Base-by-base conservation (phyloP, 1,140 invertebrate genomes). In the Ceratosolen solmsi region DNA sequence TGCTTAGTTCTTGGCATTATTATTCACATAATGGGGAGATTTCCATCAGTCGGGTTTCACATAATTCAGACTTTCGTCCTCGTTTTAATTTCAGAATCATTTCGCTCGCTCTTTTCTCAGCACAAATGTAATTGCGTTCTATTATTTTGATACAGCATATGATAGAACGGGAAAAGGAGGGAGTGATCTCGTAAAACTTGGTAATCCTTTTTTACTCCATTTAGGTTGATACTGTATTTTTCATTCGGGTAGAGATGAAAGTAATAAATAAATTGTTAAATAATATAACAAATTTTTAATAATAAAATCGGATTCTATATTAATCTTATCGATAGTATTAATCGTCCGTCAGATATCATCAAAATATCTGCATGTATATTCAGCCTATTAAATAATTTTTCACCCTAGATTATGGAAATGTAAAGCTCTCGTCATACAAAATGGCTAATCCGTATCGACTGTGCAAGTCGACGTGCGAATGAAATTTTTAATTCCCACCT, bases 151-250 rank as follows among this genome's bases (percentile, higher is more conserved):
- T 41, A 54, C 17, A 51, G n/a, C 58, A n/a, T 20, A 38, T 13
- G 38, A 11, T 22, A 9, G 22, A 71, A n/a, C 22, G 25, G 38
- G 17, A 49, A 41, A 46, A 41, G 33, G 17, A 71, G 38, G 20
- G 5, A 41, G 22, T n/a, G 38, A 71, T 46, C 27, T 33, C 49
- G 51, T 30, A 68, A 73, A 80, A 80, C 70, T 80, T 80, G 9
- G 30, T 80, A 81, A 80, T 80, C 79, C 36, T 27, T 38, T 22
- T 54, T 73, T 58, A 56, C 60, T 74, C 79, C 79, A 80, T 41
- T 74, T 80, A 30, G 71, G 60, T 1, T 30, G 51, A 13, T 56
- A 71, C 46, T 79, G 79, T 46, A 74, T 74, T 74, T 80, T 80
- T 65, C 56, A 7, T 13, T 46, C 13, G 13, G 41, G 5, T 46